phyloP scores from a whole-genome alignment of 37 sponge, comb jelly and placozoan genomes.

The Theonella swinhoei region DNA sequence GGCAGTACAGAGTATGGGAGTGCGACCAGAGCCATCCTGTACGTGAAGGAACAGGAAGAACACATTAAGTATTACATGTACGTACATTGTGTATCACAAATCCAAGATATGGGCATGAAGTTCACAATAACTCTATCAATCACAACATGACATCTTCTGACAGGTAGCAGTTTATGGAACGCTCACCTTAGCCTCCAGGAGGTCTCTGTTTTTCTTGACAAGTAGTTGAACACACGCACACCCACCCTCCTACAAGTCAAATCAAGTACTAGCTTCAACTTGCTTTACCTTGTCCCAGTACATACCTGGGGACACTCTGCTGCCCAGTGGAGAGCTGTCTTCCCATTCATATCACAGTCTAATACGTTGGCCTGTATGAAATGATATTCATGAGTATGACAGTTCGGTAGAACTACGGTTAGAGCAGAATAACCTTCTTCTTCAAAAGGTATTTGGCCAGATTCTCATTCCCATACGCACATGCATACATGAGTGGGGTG shows the following conservation, averaged over 20 bases:
- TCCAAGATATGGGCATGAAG: too few species aligned
- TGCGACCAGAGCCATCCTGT: constrained; percentile 43
- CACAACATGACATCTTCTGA: too few species aligned
- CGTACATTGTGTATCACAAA: too few species aligned
- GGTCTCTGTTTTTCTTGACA: constrained; percentile 41
- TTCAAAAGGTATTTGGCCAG: constrained; percentile 66
- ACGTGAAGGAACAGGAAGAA: background rate
- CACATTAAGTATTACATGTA: too few species aligned
- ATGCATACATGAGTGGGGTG: constrained; percentile 83
- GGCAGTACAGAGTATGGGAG: constrained; percentile 56
- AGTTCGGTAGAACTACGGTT: background rate
- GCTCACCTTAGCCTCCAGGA: constrained; percentile 22
- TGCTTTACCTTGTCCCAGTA: too few species aligned
- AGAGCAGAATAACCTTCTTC: constrained; percentile 74
- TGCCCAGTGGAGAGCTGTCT: constrained; percentile 73
- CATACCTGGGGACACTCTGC: constrained; percentile 30
- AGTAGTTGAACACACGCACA: constrained; percentile 37
- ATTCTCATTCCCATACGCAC: constrained; percentile 39
- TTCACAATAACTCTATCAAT: too few species aligned
- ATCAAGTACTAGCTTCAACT: too few species aligned
- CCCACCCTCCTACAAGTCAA: background rate
- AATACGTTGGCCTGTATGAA: constrained; percentile 36
- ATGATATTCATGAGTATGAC: background rate
- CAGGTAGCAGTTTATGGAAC: too few species aligned
- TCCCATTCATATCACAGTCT: constrained; percentile 60